Conservation (phyloP, 2,113 vertebrate species). For the Neodontobutis hainanensis region DNA sequence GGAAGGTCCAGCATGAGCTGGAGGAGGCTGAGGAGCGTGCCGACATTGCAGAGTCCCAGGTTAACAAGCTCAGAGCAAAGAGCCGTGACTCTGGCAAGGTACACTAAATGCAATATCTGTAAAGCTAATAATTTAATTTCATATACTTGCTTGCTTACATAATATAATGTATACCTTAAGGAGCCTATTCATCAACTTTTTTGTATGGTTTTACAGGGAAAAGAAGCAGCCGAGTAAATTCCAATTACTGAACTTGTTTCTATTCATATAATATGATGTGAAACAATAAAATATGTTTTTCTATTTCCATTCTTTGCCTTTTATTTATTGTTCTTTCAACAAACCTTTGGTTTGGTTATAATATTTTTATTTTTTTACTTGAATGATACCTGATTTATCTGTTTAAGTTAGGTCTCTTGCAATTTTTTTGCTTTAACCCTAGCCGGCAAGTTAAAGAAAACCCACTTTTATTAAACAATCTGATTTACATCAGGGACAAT, state of each 20-base stretch:
- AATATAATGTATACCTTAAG: neutral
- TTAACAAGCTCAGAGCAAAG: slow-evolving; percentile 84
- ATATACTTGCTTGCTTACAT: neutral
- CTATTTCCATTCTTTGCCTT: neutral
- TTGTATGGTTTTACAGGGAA: slow-evolving; percentile 22
- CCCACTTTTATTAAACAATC: no score
- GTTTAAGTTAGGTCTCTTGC: no score
- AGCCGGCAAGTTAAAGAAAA: no score
- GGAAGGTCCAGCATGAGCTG: slow-evolving; percentile 82
- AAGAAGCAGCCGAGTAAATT: slow-evolving; percentile 54
- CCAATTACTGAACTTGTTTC: neutral
- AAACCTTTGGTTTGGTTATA: neutral
- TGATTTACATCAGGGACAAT: no score
- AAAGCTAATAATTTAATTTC: neutral
- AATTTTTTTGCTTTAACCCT: no score
- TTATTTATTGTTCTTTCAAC: neutral
- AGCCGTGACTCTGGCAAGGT: slow-evolving; percentile 80
- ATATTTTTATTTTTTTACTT: no score
- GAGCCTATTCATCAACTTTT: neutral
- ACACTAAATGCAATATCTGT: neutral
- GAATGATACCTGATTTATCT: no score
- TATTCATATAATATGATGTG: slow-evolving; percentile 59
- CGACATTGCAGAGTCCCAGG: slow-evolving; percentile 83
- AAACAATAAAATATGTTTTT: slow-evolving; percentile 30
- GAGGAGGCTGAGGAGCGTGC: slow-evolving; percentile 86